Base-by-base conservation (phyloP, 2,888 invertebrate species). In the Tiliacea aurago region DNA sequence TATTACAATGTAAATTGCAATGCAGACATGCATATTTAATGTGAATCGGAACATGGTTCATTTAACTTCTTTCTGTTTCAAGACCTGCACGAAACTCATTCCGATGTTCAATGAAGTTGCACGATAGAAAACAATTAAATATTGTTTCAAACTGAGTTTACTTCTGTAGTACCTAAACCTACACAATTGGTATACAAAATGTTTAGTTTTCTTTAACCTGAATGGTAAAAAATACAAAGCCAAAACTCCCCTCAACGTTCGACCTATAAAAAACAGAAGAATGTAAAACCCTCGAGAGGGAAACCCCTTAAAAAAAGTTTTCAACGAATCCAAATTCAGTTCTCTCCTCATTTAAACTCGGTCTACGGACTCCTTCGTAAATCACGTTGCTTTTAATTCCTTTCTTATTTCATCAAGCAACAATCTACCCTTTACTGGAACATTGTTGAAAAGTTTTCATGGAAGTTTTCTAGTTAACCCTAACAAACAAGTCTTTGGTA, bases 401-500 rank as follows among this genome's bases (percentile, higher is more conserved):
- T 78, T 78, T 81, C 78, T 83, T 85, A 80, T 78, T 84, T 76
- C 67, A 76, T 70, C 53, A 51, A 64, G 67, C 28, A 75, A 78
- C 69, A 73, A 56, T 70, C 61, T 20, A 70, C 70, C 71, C 71
- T 67, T 64, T 75, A 70, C 73, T 76, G 64, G 73, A 73, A 72
- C 73, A 71, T 84, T 84, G 78, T 83, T 74, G 62, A 74, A 67
- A 73, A 82, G 80, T 84, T 85, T 81, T n/a, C 51, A 80, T 77
- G 59, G 53, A 85, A 85, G 66, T 84, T 85, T 83, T 82, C 76
- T 69, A 84, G 79, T 85, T 76, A 84, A 85, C 76, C 65, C 43
- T 59, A 69, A 80, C 78, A 78, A 78, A 67, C 61, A 78, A 76
- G 73, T 83, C 79, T 78, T 86, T 78, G 53, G 74, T 13, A 11